Evolutionary conservation across 2,888 invertebrate genomes (phyloP).

Genomic region (Cosmia trapezina): DNA sequence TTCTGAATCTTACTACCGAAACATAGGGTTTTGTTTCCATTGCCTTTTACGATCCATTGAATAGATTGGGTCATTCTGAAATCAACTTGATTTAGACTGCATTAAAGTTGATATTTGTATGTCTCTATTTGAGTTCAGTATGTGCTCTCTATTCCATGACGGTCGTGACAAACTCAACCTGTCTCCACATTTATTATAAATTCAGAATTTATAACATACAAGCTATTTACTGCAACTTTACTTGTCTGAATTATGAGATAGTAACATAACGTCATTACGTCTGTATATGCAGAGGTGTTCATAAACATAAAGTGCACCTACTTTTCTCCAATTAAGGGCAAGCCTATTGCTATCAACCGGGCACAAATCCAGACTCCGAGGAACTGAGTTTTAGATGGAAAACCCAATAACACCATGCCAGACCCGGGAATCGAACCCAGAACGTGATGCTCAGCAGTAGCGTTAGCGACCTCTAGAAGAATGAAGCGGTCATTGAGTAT

Average conservation of each 20-base stretch:
- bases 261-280: too few relatives aligned
- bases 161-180: slow-evolving; percentile 50
- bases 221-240: not conserved
- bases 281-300: too few relatives aligned
- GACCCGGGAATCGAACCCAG: not conserved
- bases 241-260: not conserved
- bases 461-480: not conserved
- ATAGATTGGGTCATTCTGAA: not conserved
- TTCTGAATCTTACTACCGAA: not conserved
- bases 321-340: too few relatives aligned
- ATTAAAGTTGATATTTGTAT: slow-evolving; percentile 17
- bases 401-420: not conserved
- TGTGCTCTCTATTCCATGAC: not conserved
- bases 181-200: slow-evolving; percentile 33
- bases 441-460: not conserved
- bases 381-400: not conserved
- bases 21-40: not conserved
- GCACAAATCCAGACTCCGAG: not conserved
- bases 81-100: accelerated
- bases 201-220: slow-evolving; percentile 17
- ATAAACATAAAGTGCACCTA: too few relatives aligned
- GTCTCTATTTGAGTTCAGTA: not conserved
- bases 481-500: not conserved
- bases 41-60: slow-evolving; percentile 1
- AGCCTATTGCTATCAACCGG: not conserved